Conservation (phyloP, 2,888 invertebrate genomes). For the Dusona sp. region DNA sequence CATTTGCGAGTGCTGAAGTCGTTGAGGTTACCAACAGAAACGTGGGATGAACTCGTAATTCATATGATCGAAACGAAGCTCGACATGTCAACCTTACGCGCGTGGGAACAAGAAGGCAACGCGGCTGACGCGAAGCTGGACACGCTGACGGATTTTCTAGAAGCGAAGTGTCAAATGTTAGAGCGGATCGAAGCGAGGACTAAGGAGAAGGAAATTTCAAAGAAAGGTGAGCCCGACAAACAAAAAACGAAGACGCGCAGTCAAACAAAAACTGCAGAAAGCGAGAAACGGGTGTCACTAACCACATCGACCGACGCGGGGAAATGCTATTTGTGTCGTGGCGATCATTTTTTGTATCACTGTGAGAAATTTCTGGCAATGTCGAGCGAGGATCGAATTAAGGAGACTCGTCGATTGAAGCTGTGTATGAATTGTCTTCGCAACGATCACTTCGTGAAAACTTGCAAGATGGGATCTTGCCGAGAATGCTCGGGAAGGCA, state of each 20-base stretch:
- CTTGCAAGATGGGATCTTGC: constrained; percentile 59
- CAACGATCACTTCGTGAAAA: constrained; percentile 59
- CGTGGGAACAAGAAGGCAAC: constrained; percentile 67
- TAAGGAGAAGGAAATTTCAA: constrained; percentile 24
- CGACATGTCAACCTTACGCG: constrained; percentile 58
- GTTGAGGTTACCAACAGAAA: constrained; percentile 55
- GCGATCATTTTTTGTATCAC: constrained; percentile 58
- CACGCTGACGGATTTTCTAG: constrained; percentile 29
- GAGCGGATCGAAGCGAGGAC: constrained; percentile 58
- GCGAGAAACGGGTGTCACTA: constrained; percentile 3
- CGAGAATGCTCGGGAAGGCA: constrained; percentile 55
- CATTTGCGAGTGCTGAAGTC: constrained; percentile 65
- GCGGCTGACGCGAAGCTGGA: constrained; percentile 1
- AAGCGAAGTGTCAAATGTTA: constrained; percentile 64
- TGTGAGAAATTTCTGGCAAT: constrained; percentile 57
- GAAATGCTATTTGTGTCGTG: constrained; percentile 56
- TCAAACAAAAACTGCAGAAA: background rate
- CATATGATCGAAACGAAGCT: constrained; percentile 64
- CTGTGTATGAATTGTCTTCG: constrained; percentile 58
- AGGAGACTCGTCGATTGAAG: constrained; percentile 42
- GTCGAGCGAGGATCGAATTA: constrained; percentile 51
- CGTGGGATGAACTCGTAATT: constrained; percentile 66
- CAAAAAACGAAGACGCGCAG: constrained; percentile 25
- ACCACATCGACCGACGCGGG: constrained; percentile 24
- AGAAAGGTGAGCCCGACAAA: constrained; percentile 23